Conservation (phyloP, 2,797 vertebrate genomes). For the Coregonus sp. region DNA sequence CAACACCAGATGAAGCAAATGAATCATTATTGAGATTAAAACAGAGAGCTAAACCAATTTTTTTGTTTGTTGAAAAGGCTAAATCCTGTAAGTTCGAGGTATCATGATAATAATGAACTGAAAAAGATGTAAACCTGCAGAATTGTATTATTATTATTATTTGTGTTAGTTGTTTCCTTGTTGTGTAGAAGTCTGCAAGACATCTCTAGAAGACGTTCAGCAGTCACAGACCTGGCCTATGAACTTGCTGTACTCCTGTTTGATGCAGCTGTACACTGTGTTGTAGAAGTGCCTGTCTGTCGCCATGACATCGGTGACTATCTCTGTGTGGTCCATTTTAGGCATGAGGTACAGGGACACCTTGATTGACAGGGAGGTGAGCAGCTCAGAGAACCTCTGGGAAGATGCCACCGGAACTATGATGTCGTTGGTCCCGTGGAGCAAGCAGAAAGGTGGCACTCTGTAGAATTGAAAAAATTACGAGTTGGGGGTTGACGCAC, state of each 20-base stretch:
- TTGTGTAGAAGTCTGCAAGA: too few relatives aligned
- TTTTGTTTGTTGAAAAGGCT: background rate
- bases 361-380: conserved; percentile 62
- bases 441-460: conserved; percentile 69
- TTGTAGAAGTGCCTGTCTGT: conserved; percentile 69
- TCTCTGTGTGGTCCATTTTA: conserved; percentile 69
- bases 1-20: background rate
- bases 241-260: conserved; percentile 67
- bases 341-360: conserved; percentile 74
- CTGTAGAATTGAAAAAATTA: conserved; percentile 40
- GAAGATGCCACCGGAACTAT: conserved; percentile 74
- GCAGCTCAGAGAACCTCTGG: conserved; percentile 65
- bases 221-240: conserved; percentile 4
- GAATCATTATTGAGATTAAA: background rate
- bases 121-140: background rate
- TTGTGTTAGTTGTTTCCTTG: background rate
- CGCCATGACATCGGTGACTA: conserved; percentile 75
- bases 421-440: conserved; percentile 74
- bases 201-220: background rate
- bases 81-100: background rate
- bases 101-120: background rate
- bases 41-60: background rate
- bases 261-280: conserved; percentile 70
- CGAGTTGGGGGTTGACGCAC: background rate
- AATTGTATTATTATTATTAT: too few relatives aligned